A percentile compares a stretch with the other conserved stretches of the same genome.
phyloP scores from a whole-genome alignment of 2,113 vertebrate genomes.

The Peromyscus maniculatus region DNA sequence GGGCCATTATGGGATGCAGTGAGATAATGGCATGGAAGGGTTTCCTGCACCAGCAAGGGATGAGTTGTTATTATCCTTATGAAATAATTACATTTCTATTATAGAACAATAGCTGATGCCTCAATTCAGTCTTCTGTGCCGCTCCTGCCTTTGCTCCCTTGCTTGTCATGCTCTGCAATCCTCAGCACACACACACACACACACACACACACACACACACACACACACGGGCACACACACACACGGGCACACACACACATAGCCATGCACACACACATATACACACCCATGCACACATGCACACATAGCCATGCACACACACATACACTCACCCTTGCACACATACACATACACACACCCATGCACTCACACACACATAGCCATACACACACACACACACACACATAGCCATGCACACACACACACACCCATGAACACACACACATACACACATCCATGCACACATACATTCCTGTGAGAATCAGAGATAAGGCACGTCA shows the following conservation, averaged over 20 bases:
- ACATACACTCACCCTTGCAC: not conserved
- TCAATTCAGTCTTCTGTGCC: not conserved
- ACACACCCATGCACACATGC: too few relatives aligned
- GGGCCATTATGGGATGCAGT: not conserved
- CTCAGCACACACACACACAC: too few relatives aligned
- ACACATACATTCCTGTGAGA: not conserved
- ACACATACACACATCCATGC: not conserved
- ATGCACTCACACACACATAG: not conserved
- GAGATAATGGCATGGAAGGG: slow-evolving; percentile 39
- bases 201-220: too few relatives aligned
- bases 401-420: not conserved
- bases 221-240: too few relatives aligned
- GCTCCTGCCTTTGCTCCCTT: not conserved
- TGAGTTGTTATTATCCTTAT: slow-evolving; percentile 36
- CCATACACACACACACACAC: not conserved
- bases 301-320: not conserved
- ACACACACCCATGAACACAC: too few relatives aligned
- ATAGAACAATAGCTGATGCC: slow-evolving; percentile 11
- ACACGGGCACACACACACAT: too few relatives aligned
- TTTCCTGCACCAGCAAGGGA: slow-evolving; percentile 6
- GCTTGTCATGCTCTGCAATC: not conserved
- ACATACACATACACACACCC: too few relatives aligned
- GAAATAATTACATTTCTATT: slow-evolving; percentile 49
- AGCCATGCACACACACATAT: not conserved
- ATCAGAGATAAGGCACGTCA: not conserved